phyloP scores from a whole-genome alignment of 2,888 invertebrate species.

The Drosophila peninsularis region DNA sequence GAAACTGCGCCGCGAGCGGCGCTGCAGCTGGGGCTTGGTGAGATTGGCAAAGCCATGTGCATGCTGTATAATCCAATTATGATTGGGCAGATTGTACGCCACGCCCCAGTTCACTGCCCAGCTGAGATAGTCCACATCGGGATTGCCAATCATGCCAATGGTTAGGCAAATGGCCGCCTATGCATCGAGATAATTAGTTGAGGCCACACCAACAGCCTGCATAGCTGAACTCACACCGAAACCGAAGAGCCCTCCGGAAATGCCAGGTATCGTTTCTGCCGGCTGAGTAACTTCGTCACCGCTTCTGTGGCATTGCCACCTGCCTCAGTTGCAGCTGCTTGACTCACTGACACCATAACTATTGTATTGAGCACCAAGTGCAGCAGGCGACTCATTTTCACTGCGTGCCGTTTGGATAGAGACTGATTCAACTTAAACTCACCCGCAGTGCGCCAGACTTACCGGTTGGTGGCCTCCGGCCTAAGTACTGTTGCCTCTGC shows the following conservation, averaged over 20 bases:
- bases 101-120: constrained; percentile 90
- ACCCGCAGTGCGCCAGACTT: background rate
- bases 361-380: constrained; percentile 8
- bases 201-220: background rate
- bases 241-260: constrained; percentile 87
- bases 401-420: constrained; percentile 34
- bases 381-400: constrained; percentile 46
- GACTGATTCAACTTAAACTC: constrained; percentile 35
- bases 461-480: constrained; percentile 38
- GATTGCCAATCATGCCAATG: constrained; percentile 87
- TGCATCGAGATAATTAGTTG: constrained; percentile 13
- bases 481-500: constrained; percentile 57
- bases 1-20: constrained; percentile 88
- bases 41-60: constrained; percentile 76
- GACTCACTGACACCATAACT: constrained; percentile 13
- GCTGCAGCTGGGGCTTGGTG: constrained; percentile 73
- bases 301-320: constrained; percentile 42
- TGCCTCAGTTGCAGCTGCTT: constrained; percentile 5
- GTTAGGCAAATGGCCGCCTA: constrained; percentile 87
- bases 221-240: constrained; percentile 84
- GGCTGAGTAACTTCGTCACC: constrained; percentile 60
- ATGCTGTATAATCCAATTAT: constrained; percentile 85
- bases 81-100: constrained; percentile 87
- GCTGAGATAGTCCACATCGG: constrained; percentile 86
- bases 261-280: constrained; percentile 85